Evolutionary conservation across 64 coral and sea anemone species (phyloP), one percentile per base, ranked within the genome.

Genomic region (Actinia tenebrosa): DNA sequence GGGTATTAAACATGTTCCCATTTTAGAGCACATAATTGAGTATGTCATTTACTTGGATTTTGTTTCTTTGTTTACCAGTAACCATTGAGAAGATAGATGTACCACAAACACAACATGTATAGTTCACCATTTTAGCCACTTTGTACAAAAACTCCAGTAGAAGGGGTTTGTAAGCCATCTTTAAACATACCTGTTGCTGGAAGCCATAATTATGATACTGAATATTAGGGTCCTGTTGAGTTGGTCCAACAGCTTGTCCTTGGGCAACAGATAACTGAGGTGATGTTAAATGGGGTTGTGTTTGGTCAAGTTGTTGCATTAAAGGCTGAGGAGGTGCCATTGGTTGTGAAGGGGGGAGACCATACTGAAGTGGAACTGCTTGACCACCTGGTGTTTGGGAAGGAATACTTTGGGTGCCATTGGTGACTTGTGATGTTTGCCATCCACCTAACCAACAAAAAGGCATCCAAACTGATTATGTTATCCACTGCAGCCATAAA

Each of bases 191-290:
- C 26, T 75, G 69, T 4, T 27, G 69, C 14, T 27, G 69, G 11
- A 75, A 11, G 10, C 69, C 26, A 75, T 75, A 75, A 75, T 75
- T 75, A 26, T 75, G 69, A 16, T 75, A 75, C 69, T 75, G 69
- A 15, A 75, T 42, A 42, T 30, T 75, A 15, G 69, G 69, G 10
- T 75, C 26, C 5, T 26, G 69, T 11, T 75, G 69, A 27, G 69
- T 10, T 43, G n/a, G 69, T 42, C 11, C n/a, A 75, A 75, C 26
- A 37, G 27, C 26, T 75, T 7, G 26, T 75, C 69, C 10, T 42
- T 27, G 69, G 13, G 26, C 69, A 75, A 27, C 69, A 43, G 69
- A n/a, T 42, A 27, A 18, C 10, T 75, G 69, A 30, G 69, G 69
- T 30, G 25, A 3, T 27, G 64, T 26, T 10, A 25, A 20, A 0